Base-by-base conservation (phyloP, 2,113 vertebrate species). In the Osmerus eperlanus region DNA sequence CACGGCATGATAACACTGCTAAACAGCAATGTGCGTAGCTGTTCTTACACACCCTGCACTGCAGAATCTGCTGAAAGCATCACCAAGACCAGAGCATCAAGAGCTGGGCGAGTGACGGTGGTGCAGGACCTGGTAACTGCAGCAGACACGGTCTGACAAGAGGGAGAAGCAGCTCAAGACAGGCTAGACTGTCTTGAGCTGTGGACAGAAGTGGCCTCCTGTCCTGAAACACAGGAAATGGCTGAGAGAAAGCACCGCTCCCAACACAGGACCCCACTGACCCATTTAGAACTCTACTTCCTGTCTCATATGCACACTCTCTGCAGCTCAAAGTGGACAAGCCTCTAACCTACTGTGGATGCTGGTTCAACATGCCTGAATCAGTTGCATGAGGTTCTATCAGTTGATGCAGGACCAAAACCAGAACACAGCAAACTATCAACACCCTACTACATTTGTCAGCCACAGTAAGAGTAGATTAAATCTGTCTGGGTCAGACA, bases 241-340 rank as follows among this genome's bases (percentile, higher is more conserved):
- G 28, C 18, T 61, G 2, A 61, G 32, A 72, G 56, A 74, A 73
- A 70, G 52, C 19, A 6, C n/a, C 81, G 71, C 55, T 76, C 77
- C 56, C 71, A 75, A 77, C 72, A 67, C 51, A 81, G 72, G 78
- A 84, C 84, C 74, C 78, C 66, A 58, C 54, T 76, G 84, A 83
- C 81, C 70, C 58, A 12, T 15, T 68, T 73, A 83, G 73, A 81
- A 79, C 73, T 73, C 73, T 4, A 83, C 87, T 86, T 89, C 87
- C 88, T 87, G 82, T 77, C 78, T 78, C 54, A 71, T 21, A 55
- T 58, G 68, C 56, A 72, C n/a, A 51, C 36, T 41, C 63, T 65
- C 23, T 7, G 25, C 19, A 68, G 16, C 23, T 65, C 28, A 51
- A 25, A 54, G 11, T 71, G 56, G 65, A 18, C 18, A 53, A 63